phyloP scores from a whole-genome alignment of 2,888 invertebrate genomes.

The Leucozona laternaria region DNA sequence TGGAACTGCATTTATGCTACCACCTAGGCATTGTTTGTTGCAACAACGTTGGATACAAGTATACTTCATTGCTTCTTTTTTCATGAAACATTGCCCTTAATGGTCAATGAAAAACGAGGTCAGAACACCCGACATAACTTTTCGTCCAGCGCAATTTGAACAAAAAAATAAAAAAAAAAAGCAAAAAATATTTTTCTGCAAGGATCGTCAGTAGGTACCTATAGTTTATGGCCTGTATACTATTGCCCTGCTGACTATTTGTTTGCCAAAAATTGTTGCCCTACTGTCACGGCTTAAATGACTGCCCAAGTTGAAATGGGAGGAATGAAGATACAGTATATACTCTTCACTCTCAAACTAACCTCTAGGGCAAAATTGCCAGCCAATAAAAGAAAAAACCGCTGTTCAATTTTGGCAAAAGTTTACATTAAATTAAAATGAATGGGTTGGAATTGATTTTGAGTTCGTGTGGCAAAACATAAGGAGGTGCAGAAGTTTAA shows the following conservation, averaged over 20 bases:
- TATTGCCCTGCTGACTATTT: slow-evolving; percentile 27
- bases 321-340: too few species aligned
- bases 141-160: slow-evolving; percentile 38
- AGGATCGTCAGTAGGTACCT: slow-evolving; percentile 14
- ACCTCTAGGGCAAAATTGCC: slow-evolving; percentile 43
- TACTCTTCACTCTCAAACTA: background rate
- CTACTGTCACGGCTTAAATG: slow-evolving; percentile 48
- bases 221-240: slow-evolving; percentile 28
- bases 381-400: slow-evolving; percentile 64
- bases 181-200: background rate
- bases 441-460: slow-evolving; percentile 46
- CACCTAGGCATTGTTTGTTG: slow-evolving; percentile 17
- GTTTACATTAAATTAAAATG: slow-evolving; percentile 63
- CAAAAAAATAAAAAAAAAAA: background rate
- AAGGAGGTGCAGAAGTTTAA: slow-evolving; percentile 40
- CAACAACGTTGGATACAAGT: slow-evolving; percentile 18
- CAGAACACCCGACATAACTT: slow-evolving; percentile 68
- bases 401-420: slow-evolving; percentile 59
- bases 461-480: slow-evolving; percentile 26
- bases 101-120: slow-evolving; percentile 78
- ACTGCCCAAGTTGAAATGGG: slow-evolving; percentile 15
- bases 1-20: slow-evolving; percentile 41
- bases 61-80: slow-evolving; percentile 57
- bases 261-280: slow-evolving; percentile 68
- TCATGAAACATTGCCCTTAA: slow-evolving; percentile 79